phyloP scores from a whole-genome alignment of 2,113 vertebrate species.

The Grammomys dolichurus region DNA sequence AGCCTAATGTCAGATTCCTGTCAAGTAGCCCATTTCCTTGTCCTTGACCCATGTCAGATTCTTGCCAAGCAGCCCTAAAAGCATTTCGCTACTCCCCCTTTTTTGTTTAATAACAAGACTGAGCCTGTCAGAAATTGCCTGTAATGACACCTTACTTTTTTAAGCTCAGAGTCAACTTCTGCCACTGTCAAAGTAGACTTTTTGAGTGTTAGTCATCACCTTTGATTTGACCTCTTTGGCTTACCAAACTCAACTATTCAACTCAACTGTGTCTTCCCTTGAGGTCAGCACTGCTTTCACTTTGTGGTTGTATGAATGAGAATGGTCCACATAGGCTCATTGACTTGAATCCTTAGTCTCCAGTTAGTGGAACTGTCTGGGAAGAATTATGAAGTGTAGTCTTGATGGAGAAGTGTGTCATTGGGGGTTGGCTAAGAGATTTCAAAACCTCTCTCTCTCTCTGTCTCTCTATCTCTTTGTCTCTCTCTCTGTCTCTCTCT shows the following conservation, averaged over 20 bases:
- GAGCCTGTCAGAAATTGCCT: neutral
- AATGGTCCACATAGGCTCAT: neutral
- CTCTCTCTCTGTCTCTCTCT: neutral
- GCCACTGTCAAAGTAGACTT: neutral
- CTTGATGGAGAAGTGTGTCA: neutral
- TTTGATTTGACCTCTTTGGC: neutral
- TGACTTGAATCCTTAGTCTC: neutral
- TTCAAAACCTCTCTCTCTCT: neutral
- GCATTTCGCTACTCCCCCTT: too few species aligned
- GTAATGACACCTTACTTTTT: neutral
- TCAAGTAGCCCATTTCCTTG: too few species aligned
- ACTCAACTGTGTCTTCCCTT: neutral
- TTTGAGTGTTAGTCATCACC: constrained; percentile 1
- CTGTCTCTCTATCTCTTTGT: neutral
- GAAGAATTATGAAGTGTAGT: neutral
- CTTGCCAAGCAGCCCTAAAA: too few species aligned
- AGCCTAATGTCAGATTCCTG: too few species aligned
- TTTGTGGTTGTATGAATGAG: neutral
- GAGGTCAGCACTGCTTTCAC: neutral
- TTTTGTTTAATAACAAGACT: too few species aligned
- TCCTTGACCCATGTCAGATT: too few species aligned
- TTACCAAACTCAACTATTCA: constrained; percentile 38
- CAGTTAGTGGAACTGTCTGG: neutral
- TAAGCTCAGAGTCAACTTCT: neutral
- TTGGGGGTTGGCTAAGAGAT: neutral